These are phyloP conservation scores for Sarcophaga caerulescens DNA, from an alignment of 2,888 invertebrate genomes.

Conservation along the genomic window DNA sequence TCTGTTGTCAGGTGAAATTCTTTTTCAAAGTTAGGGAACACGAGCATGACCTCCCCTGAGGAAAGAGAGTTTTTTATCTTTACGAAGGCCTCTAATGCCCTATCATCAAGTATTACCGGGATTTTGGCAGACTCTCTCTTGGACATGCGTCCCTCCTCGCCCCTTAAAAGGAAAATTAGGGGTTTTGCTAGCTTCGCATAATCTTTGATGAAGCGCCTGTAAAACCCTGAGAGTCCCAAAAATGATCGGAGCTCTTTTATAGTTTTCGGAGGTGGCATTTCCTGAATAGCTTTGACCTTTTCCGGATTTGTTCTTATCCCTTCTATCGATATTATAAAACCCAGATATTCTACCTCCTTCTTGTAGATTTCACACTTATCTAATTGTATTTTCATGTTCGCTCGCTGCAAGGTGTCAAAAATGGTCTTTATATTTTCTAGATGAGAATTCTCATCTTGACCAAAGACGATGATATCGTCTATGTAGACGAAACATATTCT, in stretches of 20 bases:
- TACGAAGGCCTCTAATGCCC: constrained; percentile 34
- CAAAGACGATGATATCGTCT: neutral
- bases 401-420: neutral
- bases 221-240: constrained; percentile 35
- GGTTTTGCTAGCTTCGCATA: constrained; percentile 53
- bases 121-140: constrained; percentile 39
- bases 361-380: no score
- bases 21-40: constrained; percentile 56
- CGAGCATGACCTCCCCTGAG: constrained; percentile 46
- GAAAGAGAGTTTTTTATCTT: constrained; percentile 55
- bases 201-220: constrained; percentile 1
- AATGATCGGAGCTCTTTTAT: neutral
- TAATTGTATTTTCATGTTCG: neutral
- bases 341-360: neutral
- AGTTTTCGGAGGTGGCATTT: neutral
- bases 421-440: neutral
- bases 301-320: neutral
- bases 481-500: constrained; percentile 1
- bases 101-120: constrained; percentile 12
- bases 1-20: constrained; percentile 60
- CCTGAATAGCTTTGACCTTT: neutral
- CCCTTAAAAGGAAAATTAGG: constrained; percentile 40
- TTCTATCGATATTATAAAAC: neutral
- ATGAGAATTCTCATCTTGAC: neutral
- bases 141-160: constrained; percentile 53